Conservation (phyloP, 2,888 invertebrate species). For the Lasioglossum morio region DNA sequence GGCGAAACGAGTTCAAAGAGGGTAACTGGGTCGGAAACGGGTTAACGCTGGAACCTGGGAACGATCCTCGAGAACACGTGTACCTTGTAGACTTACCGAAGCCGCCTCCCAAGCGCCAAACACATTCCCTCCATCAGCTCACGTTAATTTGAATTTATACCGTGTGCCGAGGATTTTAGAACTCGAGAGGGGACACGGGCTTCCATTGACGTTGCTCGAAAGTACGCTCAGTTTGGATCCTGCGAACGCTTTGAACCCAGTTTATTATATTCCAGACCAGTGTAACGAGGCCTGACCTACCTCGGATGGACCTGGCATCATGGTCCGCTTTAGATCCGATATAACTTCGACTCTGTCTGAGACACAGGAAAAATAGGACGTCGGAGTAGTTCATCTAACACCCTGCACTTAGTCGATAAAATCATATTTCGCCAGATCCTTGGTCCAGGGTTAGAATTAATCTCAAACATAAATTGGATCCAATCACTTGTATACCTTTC, state of each 20-base stretch:
- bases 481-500: too few species aligned
- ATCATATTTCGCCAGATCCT: background rate
- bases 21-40: constrained; percentile 49
- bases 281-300: background rate
- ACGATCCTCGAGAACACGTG: constrained; percentile 17
- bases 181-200: background rate
- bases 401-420: background rate
- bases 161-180: background rate
- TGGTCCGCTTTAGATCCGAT: background rate
- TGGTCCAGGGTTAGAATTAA: background rate
- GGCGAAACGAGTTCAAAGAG: constrained; percentile 33
- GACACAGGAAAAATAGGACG: background rate
- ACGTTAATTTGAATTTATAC: constrained; percentile 28
- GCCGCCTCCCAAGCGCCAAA: constrained; percentile 1
- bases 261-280: background rate
- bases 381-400: background rate
- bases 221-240: background rate
- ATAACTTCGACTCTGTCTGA: background rate
- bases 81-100: background rate
- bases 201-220: background rate
- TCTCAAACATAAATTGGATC: too few species aligned
- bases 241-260: background rate
- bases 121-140: constrained; percentile 42
- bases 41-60: constrained; percentile 7
- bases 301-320: background rate